A percentile compares a stretch with the other conserved stretches of the same genome.
Evolutionary conservation across 1,140 invertebrate species (phyloP).

Genomic region (Drosophila dunni): DNA sequence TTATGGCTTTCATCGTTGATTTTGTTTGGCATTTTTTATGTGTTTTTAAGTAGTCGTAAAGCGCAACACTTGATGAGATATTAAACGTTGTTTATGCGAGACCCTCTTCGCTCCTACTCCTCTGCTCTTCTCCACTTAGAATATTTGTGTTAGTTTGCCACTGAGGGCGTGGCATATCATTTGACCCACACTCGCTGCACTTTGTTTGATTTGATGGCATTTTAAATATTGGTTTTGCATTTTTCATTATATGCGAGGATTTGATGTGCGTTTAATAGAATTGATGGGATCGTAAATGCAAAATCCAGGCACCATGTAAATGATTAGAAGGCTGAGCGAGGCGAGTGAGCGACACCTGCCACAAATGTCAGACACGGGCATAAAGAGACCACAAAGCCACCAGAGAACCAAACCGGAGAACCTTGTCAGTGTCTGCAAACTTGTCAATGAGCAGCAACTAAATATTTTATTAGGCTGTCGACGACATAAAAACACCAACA

Average conservation of each 20-base stretch:
- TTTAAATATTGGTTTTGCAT: constrained; percentile 82
- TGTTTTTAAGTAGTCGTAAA: constrained; percentile 82
- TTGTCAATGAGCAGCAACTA: constrained; percentile 83
- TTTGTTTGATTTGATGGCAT: constrained; percentile 77
- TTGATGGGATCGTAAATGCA: constrained; percentile 58
- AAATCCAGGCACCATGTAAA: constrained; percentile 21
- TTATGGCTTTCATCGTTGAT: constrained; percentile 81
- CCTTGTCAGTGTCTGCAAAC: constrained; percentile 77
- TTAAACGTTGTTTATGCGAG: constrained; percentile 68
- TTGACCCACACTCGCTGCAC: constrained; percentile 53
- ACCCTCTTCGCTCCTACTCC: neutral
- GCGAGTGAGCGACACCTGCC: constrained; percentile 52
- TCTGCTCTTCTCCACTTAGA: neutral
- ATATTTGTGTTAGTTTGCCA: neutral
- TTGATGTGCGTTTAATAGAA: constrained; percentile 72
- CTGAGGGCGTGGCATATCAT: constrained; percentile 23
- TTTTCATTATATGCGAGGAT: constrained; percentile 67
- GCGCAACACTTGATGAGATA: constrained; percentile 82
- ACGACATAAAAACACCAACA: constrained; percentile 29
- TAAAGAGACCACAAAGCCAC: constrained; percentile 70
- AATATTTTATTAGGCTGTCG: constrained; percentile 84
- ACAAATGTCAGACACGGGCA: constrained; percentile 53
- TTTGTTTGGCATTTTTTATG: constrained; percentile 75
- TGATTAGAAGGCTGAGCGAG: constrained; percentile 51
- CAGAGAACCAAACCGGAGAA: constrained; percentile 21